Percentiles rank a stretch among this genome's conserved stretches.
Evolutionary conservation across 1,140 invertebrate species (phyloP).

Genomic region (Dysdera silvatica): DNA sequence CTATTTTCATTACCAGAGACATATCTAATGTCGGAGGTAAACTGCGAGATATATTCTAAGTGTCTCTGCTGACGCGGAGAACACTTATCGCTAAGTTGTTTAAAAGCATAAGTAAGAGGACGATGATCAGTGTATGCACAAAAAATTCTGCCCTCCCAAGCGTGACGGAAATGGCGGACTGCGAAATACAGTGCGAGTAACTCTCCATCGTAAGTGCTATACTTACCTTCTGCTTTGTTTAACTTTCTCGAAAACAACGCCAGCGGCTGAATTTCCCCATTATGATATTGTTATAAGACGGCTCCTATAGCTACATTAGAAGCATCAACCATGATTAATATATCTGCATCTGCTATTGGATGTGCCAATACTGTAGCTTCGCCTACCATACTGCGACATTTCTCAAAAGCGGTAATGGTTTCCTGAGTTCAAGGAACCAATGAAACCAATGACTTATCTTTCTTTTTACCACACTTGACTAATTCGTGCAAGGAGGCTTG

Average conservation of each 20-base stretch:
- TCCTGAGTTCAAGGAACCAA: slow-evolving; percentile 26
- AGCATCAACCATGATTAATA: slow-evolving; percentile 26
- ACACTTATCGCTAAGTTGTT: slow-evolving; percentile 16
- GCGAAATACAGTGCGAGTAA: slow-evolving; percentile 34
- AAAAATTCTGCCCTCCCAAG: slow-evolving; percentile 38
- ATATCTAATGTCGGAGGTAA: slow-evolving; percentile 40
- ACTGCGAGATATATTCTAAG: slow-evolving; percentile 42
- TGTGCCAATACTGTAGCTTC: slow-evolving; percentile 15
- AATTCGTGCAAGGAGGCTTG: neutral
- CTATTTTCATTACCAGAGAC: slow-evolving; percentile 41
- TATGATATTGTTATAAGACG: slow-evolving; percentile 18
- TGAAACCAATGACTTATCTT: neutral
- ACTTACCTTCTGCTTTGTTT: slow-evolving; percentile 13
- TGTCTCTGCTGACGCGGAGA: slow-evolving; percentile 35
- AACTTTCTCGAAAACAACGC: slow-evolving; percentile 30
- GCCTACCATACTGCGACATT: slow-evolving; percentile 41
- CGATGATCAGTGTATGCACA: slow-evolving; percentile 37
- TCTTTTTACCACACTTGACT: neutral
- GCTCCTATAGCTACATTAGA: slow-evolving; percentile 22
- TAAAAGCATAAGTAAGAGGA: slow-evolving; percentile 35
- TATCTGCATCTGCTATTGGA: slow-evolving; percentile 5
- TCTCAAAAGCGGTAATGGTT: slow-evolving; percentile 38
- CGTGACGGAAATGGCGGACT: slow-evolving; percentile 37
- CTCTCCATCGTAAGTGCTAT: slow-evolving; percentile 34
- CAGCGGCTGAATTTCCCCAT: slow-evolving; percentile 19